Percentiles rank a stretch among this genome's conserved stretches.
These are phyloP conservation scores for Chirona hameri DNA, from an alignment of 2,888 invertebrate species.

Conservation along the genomic window DNA sequence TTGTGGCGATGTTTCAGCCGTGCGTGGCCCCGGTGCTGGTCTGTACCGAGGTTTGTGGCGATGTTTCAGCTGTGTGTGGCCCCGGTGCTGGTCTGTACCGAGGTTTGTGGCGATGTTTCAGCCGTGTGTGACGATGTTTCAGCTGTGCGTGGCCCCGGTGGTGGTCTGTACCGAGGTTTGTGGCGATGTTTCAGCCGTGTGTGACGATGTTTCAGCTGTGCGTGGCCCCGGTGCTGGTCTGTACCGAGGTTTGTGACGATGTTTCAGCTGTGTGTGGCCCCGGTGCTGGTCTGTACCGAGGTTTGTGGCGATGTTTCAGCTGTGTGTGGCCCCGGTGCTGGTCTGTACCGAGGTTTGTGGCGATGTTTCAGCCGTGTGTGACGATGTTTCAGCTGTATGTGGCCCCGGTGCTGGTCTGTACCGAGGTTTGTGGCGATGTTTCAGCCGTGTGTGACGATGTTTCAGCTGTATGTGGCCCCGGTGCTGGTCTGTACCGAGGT, in stretches of 20 bases:
- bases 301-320: background rate
- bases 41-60: background rate
- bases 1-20: background rate
- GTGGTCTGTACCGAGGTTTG: background rate
- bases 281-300: background rate
- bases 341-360: background rate
- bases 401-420: conserved; percentile 79
- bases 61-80: conserved; percentile 67
- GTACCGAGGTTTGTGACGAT: conserved; percentile 70
- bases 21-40: background rate
- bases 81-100: conserved; percentile 76
- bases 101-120: no score
- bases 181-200: background rate
- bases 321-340: background rate
- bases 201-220: conserved; percentile 57
- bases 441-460: no score
- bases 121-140: no score
- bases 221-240: conserved; percentile 77
- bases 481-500: background rate
- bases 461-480: no score
- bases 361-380: no score
- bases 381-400: conserved; percentile 68
- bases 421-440: no score
- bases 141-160: no score
- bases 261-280: no score